Evolutionary conservation across 1,140 invertebrate species (phyloP), one percentile per base, ranked within the genome.

Genomic region (Elysia chlorotica): DNA sequence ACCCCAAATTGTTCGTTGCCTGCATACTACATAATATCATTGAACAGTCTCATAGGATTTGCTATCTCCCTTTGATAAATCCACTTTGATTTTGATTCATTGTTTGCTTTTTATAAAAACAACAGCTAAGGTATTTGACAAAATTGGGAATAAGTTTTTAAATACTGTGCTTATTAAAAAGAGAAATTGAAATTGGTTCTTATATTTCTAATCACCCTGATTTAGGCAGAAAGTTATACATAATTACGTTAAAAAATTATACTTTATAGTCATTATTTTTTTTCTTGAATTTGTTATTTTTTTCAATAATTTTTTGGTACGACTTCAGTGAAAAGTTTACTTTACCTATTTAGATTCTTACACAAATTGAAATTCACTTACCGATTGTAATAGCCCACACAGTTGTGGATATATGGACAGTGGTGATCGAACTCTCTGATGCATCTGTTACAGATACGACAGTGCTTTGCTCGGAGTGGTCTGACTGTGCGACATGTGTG

Each of bases 321-420:
- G n/a, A 10, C 41, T 48, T n/a, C n/a, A n/a, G n/a, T n/a, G n/a
- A n/a, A n/a, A n/a, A 25, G 28, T 30, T 23, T 61, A 62, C 17
- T 37, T 41, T 25, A 59, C 70, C 17, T 28, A 10, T 23, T 23
- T 1, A 25, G 23, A 1, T 25, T 21, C 25, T 37, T 28, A 53
- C 36, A 33, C 6, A 14, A 66, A 33, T 28, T 23, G 23, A 56
- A 33, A 23, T 59, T 59, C n/a, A 69, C 79, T 68, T 76, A 87
- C 87, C 86, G 83, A 75, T 88, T 88, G 61, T 83, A 82, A 48
- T 85, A 82, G 69, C 87, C 87, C 14, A 98, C 94, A 86, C 96
- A 98, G 83, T 96, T 97, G 85, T 96, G 95, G 76, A 98, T 95
- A 82, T 96, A 97, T 0, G 95, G 95, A 84, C 96, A 98, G 80